Evolutionary conservation across 2,113 vertebrate genomes (phyloP), one percentile per base, ranked within the genome.

Genomic region (Alaudala cheleensis): DNA sequence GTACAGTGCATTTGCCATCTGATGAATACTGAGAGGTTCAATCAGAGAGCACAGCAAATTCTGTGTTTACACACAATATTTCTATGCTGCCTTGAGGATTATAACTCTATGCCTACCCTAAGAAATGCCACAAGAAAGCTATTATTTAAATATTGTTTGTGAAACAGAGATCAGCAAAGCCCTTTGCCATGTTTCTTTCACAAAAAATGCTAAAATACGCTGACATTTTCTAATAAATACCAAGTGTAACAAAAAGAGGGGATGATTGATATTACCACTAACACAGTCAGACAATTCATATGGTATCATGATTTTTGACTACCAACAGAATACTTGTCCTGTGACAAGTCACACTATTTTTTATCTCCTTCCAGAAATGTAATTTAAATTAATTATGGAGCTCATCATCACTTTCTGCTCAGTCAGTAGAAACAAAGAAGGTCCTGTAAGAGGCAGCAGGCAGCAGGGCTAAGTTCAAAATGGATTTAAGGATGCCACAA

Each of bases 341-440:
- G 29, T 47, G 76, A 47, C 72, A 91, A 84, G 71, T 71, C 81
- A 88, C 20, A 49, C 42, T 77, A 51, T 39, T 91, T 95, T 93
- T 91, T 88, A 81, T 47, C 70, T 88, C 74, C 87, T 93, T 97
- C 71, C 92, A 97, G 93, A 93, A 96, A 95, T 62, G 73, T 66
- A 90, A 94, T 96, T 94, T 81, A 89, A 96, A 81, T 90, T 95
- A 86, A 92, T 73, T 95, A 78, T 82, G 82, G 57, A 94, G 62
- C 76, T 96, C 96, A 96, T 95, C 88, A 89, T 90, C 93, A 89
- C 72, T 92, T 89, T 95, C 92, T 92, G 76, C 53, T 78, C 91
- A 74, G 40, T 92, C 77, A 76, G 39, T 3, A 47, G 50, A 88
- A 93, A 97, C 93, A 97, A 97, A 98, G 96, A 88, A 86, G 31